Evolutionary conservation across 2,888 invertebrate species (phyloP).

Genomic region (Subacronicta megacephala): DNA sequence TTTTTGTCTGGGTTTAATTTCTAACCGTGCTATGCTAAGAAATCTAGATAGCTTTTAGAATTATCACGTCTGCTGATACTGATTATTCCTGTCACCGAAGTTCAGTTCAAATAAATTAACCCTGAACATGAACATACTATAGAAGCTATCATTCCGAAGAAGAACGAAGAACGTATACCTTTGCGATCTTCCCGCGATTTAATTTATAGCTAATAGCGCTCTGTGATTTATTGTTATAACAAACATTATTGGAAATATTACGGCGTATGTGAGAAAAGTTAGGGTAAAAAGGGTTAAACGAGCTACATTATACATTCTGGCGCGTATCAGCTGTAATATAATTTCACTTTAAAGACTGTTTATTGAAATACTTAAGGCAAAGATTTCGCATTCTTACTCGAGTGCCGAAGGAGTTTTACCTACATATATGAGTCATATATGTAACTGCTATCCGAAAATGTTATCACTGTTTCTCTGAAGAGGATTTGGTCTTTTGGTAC

Average conservation of each 20-base stretch:
- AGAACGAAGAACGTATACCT: no score
- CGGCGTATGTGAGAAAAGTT: conserved; percentile 30
- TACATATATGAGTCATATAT: no score
- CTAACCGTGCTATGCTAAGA: no score
- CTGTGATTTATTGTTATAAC: conserved; percentile 55
- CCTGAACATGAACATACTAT: neutral
- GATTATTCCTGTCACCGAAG: neutral
- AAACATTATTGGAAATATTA: conserved; percentile 41
- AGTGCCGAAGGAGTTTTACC: no score
- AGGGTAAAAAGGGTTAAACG: conserved; percentile 20
- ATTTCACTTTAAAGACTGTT: no score
- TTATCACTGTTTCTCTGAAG: no score
- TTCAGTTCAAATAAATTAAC: conserved; percentile 5
- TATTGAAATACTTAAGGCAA: neutral
- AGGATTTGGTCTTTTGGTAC: no score
- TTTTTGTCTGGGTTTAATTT: no score
- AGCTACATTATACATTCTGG: conserved; percentile 6
- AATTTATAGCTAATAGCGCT: conserved; percentile 54
- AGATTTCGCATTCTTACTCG: neutral
- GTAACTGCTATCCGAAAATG: neutral
- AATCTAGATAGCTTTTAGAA: no score
- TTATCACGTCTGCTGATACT: neutral
- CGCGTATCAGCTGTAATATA: conserved; percentile 10
- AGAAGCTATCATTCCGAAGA: conserved; percentile 15
- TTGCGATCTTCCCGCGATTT: conserved; percentile 36